Evolutionary conservation across 2,113 vertebrate species (phyloP).

Genomic region (Sminthopsis crassicaudata): DNA sequence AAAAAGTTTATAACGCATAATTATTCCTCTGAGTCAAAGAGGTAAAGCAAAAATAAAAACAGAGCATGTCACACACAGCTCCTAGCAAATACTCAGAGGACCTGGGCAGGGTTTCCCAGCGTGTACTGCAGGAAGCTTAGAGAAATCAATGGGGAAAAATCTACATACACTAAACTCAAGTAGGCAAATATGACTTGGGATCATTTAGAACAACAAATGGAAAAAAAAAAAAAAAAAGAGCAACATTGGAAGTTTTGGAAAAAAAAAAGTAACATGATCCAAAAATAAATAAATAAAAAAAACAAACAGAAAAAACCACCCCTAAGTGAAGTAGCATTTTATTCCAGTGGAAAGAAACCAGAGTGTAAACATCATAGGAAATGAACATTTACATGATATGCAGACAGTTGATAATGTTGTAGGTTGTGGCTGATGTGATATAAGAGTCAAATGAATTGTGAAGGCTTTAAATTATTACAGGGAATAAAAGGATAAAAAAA

Average conservation of each 20-base stretch:
- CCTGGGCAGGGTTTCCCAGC: not conserved
- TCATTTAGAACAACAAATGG: conserved; percentile 10
- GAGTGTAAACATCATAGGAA: conserved; percentile 44
- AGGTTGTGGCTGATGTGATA: conserved; percentile 42
- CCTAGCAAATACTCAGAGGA: conserved; percentile 52
- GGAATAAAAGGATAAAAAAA: not conserved
- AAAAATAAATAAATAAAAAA: conserved; percentile 41
- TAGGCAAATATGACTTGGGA: conserved; percentile 43
- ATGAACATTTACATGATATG: conserved; percentile 13
- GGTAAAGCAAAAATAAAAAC: conserved; percentile 40
- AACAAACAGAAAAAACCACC: not conserved
- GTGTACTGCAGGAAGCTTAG: conserved; percentile 67
- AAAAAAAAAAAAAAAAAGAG: conserved; percentile 21
- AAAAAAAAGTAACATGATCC: conserved; percentile 37
- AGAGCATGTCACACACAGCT: conserved; percentile 46
- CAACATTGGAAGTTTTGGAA: conserved; percentile 27
- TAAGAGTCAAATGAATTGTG: not conserved
- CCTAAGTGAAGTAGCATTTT: not conserved
- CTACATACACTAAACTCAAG: conserved; percentile 23
- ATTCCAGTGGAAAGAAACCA: conserved; percentile 48
- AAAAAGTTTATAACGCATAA: conserved; percentile 37
- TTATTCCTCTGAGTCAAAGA: conserved; percentile 62
- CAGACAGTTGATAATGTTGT: conserved; percentile 23
- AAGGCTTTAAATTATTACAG: not conserved
- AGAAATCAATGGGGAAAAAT: conserved; percentile 58